Percentiles rank a stretch among this genome's conserved stretches.
Evolutionary conservation across 2,797 vertebrate species (phyloP).

Genomic region (Phrynocephalus guinanensis): DNA sequence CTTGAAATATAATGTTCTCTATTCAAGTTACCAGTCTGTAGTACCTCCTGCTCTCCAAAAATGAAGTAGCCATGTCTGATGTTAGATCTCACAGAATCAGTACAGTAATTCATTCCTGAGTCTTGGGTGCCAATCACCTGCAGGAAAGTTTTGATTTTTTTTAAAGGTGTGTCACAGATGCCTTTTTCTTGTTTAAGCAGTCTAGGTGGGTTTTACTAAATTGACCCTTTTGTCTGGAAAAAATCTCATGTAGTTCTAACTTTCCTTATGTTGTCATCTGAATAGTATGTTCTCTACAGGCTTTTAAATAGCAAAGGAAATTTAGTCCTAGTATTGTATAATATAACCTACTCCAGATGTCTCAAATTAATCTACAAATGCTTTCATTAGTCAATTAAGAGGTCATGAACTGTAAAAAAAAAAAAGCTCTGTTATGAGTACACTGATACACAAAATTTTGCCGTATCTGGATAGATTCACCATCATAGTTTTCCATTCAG

Average conservation of each 20-base stretch:
- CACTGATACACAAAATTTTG: not conserved
- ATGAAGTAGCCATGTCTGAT: conserved; percentile 59
- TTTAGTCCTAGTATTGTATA: not conserved
- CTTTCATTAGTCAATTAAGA: not conserved
- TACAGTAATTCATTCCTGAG: conserved; percentile 50
- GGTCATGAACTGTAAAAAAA: not conserved
- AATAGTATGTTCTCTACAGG: not conserved
- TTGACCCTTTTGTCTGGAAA: not conserved
- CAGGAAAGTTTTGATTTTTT: not conserved
- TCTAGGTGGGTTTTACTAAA: not conserved
- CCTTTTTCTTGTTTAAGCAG: not conserved
- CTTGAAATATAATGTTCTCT: not conserved
- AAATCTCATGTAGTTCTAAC: not conserved
- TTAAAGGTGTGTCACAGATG: not conserved
- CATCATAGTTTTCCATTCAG: not conserved
- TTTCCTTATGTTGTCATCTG: not conserved
- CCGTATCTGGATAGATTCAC: too few species aligned
- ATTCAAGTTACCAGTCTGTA: not conserved
- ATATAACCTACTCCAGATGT: not conserved
- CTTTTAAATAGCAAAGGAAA: not conserved
- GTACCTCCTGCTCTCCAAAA: conserved; percentile 70
- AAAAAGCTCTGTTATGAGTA: not conserved
- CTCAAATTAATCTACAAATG: not conserved
- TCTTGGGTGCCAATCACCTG: conserved; percentile 59
- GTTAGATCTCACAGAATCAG: conserved; percentile 53